Evolutionary conservation across 2,888 invertebrate species (phyloP), one percentile per base, ranked within the genome.

Genomic region (Julus scandinavius): DNA sequence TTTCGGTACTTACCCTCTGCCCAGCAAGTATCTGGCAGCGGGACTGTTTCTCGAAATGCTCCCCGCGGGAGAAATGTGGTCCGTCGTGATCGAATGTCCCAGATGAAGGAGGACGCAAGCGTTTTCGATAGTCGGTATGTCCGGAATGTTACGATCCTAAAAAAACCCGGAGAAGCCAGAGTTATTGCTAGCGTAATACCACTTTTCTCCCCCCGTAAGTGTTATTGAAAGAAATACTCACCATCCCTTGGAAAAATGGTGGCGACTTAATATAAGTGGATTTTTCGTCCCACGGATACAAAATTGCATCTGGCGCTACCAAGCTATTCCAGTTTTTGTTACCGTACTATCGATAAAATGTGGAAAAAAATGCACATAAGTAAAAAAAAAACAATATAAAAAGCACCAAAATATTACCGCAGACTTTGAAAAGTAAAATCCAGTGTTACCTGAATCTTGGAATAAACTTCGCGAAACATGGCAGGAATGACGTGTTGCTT

Each of bases 41-140:
- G 99, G 96, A 88, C 98, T 98, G 92, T 96, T 98, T 88, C 98
- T 94, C 0, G 99, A 97, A 91, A 99, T 99, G 89, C 98, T 97
- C 5, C 99, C 99, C 38, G 99, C 99, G 0, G 99, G 99, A 2
- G 98, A 98, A 90, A 99, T 99, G 93, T 99, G 99, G 93, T 99
- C 99, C 0, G 99, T 99, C 49, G 99, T 99, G 9, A 99, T 98
- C 0, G 98, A 99, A 93, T 99, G 99, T 0, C 98, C 98, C 89
- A 99, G 94, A 91, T 96, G 95, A 0, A 99, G 93, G 41, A 99
- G 93, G 72, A 96, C 97, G 84, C 96, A 94, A 0, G 98, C 98
- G 89, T 95, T 94, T 45, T 93, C 92, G 45, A 99, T 95, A 13
- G 94, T 93, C 89, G 93, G 92, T 0, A 94, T 92, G 1, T 93